phyloP scores from a whole-genome alignment of 2,888 invertebrate genomes.

The Pseudoips prasinana region DNA sequence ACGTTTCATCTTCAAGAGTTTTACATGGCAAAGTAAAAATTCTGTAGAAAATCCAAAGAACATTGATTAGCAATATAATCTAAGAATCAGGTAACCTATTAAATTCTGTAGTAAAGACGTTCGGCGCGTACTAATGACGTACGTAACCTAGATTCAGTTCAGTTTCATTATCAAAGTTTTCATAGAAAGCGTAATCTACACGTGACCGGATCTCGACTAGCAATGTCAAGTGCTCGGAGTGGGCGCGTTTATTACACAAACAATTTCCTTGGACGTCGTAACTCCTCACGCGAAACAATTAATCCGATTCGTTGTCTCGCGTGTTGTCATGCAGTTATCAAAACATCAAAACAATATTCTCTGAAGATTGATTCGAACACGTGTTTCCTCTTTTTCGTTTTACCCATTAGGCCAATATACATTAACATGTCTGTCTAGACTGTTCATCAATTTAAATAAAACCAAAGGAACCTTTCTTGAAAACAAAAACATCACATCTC shows the following conservation, averaged over 20 bases:
- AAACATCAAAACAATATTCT: slow-evolving; percentile 38
- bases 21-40: no score
- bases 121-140: no score
- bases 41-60: no score
- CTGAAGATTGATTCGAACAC: slow-evolving; percentile 32
- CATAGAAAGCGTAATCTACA: slow-evolving; percentile 11
- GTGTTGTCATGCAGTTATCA: slow-evolving; percentile 36
- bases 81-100: no score
- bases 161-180: slow-evolving; percentile 11
- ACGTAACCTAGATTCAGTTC: no score
- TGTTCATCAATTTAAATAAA: slow-evolving; percentile 21
- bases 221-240: slow-evolving; percentile 57
- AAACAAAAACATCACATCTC: no score
- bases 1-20: no score
- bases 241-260: slow-evolving; percentile 46
- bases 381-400: slow-evolving; percentile 31
- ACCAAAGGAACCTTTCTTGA: not conserved
- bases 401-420: slow-evolving; percentile 6
- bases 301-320: slow-evolving; percentile 54
- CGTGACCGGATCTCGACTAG: not conserved
- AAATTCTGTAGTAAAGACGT: no score
- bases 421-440: slow-evolving; percentile 25
- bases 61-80: no score
- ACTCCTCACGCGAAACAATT: slow-evolving; percentile 56
- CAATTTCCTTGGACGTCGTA: slow-evolving; percentile 40